phyloP scores from a whole-genome alignment of 2,797 vertebrate genomes.

The Chaetodon trifasciatus region DNA sequence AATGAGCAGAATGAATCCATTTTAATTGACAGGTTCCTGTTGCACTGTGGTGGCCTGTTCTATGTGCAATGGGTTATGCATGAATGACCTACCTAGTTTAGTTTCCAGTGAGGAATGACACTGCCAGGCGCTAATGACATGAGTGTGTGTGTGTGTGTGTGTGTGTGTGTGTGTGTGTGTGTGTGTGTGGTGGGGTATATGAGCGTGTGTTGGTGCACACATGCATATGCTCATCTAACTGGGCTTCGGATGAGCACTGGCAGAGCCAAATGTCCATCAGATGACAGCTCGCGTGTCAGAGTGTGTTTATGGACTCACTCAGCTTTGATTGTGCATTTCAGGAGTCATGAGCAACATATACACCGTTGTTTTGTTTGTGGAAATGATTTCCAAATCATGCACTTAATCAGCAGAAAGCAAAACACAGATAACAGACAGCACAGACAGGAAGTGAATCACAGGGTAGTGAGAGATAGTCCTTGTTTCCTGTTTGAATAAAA shows the following conservation, averaged over 20 bases:
- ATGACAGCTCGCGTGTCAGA: constrained; percentile 55
- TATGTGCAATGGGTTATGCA: constrained; percentile 71
- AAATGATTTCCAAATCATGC: constrained; percentile 30
- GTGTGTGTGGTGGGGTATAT: neutral
- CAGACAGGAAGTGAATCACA: constrained; percentile 4
- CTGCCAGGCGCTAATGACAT: constrained; percentile 42
- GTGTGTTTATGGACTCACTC: constrained; percentile 57
- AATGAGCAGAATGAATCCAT: constrained; percentile 63
- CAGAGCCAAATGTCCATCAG: constrained; percentile 56
- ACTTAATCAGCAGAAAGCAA: constrained; percentile 45
- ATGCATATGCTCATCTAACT: constrained; percentile 47
- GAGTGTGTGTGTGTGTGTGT: neutral
- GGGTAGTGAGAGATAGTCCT: neutral
- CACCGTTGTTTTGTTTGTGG: neutral
- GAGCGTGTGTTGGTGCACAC: neutral
- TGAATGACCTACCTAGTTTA: constrained; percentile 65
- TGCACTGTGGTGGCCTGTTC: constrained; percentile 59
- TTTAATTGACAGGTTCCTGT: constrained; percentile 78
- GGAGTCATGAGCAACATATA: constrained; percentile 31
- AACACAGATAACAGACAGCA: neutral
- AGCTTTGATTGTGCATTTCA: constrained; percentile 34
- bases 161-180: constrained; percentile 16
- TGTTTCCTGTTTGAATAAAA: constrained; percentile 8
- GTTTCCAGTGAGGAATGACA: constrained; percentile 73
- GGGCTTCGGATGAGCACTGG: constrained; percentile 45